Conservation (phyloP, 1,140 invertebrate species). For the Cepaea nemoralis region DNA sequence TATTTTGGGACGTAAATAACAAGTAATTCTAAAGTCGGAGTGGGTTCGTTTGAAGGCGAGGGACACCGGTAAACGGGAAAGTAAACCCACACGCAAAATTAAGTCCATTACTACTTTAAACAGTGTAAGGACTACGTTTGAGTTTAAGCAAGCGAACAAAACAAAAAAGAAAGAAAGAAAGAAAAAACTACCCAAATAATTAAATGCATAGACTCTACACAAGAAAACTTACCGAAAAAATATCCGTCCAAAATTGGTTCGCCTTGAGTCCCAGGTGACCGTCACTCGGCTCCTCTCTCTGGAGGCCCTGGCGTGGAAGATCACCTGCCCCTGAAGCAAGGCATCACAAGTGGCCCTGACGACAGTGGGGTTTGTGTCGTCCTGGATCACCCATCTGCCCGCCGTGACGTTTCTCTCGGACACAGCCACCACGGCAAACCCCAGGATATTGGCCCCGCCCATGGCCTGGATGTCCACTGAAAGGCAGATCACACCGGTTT, state of each 20-base stretch:
- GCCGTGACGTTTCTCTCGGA: background rate
- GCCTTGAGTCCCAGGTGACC: conserved; percentile 6
- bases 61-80: too few relatives aligned
- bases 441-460: background rate
- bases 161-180: too few relatives aligned
- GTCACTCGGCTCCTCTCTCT: background rate
- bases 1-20: too few relatives aligned
- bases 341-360: conserved; percentile 13
- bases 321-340: conserved; percentile 15
- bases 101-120: too few relatives aligned
- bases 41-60: too few relatives aligned
- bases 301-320: conserved; percentile 1
- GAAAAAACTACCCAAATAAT: too few relatives aligned
- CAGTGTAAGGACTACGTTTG: too few relatives aligned
- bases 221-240: conserved; percentile 14
- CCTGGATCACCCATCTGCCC: background rate
- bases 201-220: too few relatives aligned
- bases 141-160: too few relatives aligned
- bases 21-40: too few relatives aligned
- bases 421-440: conserved; percentile 1
- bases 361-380: background rate
- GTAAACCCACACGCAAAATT: too few relatives aligned
- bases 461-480: background rate
- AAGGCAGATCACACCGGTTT: too few relatives aligned
- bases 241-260: conserved; percentile 10